phyloP scores from a whole-genome alignment of 2,888 invertebrate genomes.

The Heliconius charithonia region DNA sequence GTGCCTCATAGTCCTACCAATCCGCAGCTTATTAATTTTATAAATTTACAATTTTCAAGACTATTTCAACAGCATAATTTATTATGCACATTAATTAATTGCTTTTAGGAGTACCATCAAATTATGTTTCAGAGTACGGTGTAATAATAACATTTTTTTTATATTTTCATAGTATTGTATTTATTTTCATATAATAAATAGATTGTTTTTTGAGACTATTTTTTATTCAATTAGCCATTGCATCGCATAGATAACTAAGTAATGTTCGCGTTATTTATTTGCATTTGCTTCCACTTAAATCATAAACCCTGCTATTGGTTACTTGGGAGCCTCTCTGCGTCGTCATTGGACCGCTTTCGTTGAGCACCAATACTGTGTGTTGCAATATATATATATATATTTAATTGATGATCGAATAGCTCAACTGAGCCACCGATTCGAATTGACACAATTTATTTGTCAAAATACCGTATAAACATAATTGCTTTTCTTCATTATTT shows the following conservation, averaged over 20 bases:
- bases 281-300: constrained; percentile 10
- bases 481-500: constrained; percentile 69
- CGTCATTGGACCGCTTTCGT: constrained; percentile 37
- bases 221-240: not conserved
- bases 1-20: no score
- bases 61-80: no score
- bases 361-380: constrained; percentile 36
- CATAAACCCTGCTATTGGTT: constrained; percentile 25
- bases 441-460: constrained; percentile 72
- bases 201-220: no score
- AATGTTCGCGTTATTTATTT: not conserved
- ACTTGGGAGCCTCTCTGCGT: constrained; percentile 8
- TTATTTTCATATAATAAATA: no score
- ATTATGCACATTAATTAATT: no score
- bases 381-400: not conserved
- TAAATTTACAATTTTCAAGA: no score
- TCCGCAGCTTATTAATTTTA: no score
- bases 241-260: constrained; percentile 4
- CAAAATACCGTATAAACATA: constrained; percentile 79
- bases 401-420: constrained; percentile 34
- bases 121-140: no score
- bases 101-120: no score
- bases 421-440: constrained; percentile 49
- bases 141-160: no score
- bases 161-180: no score